phyloP scores from a whole-genome alignment of 1,140 invertebrate genomes.

The Polyergus mexicanus region DNA sequence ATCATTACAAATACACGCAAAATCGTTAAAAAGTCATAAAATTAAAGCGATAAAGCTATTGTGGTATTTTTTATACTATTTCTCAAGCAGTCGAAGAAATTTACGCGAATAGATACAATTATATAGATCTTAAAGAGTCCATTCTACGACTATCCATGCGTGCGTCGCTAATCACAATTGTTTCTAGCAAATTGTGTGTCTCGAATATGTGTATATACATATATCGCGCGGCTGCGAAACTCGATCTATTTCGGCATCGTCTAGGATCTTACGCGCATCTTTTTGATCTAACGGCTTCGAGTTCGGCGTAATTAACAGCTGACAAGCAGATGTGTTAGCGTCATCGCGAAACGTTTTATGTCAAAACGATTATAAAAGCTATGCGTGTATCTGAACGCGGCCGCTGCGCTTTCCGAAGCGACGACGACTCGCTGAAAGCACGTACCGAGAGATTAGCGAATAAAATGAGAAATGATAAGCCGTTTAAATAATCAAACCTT shows the following conservation, averaged over 20 bases:
- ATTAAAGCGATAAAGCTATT: background rate
- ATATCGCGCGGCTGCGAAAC: background rate
- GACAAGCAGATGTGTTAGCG: constrained; percentile 66
- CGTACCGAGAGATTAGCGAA: constrained; percentile 34
- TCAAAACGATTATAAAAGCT: constrained; percentile 60
- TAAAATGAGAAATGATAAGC: constrained; percentile 34
- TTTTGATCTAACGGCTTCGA: constrained; percentile 44
- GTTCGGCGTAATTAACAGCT: constrained; percentile 61
- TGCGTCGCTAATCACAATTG: background rate
- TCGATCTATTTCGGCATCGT: constrained; percentile 35
- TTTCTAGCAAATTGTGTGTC: constrained; percentile 16
- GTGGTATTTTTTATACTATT: background rate
- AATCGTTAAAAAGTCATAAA: background rate
- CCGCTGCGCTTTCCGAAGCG: background rate
- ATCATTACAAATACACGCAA: background rate
- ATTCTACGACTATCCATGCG: background rate
- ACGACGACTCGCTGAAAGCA: constrained; percentile 18
- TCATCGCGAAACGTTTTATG: constrained; percentile 59
- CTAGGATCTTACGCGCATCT: background rate
- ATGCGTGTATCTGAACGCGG: constrained; percentile 21
- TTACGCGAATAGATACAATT: background rate
- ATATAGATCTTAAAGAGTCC: background rate
- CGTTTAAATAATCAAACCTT: constrained; percentile 35
- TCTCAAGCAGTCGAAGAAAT: background rate
- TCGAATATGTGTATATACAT: background rate